These are phyloP conservation scores for Macrotis lagotis DNA, from an alignment of 2,113 vertebrate species.

Conservation along the genomic window DNA sequence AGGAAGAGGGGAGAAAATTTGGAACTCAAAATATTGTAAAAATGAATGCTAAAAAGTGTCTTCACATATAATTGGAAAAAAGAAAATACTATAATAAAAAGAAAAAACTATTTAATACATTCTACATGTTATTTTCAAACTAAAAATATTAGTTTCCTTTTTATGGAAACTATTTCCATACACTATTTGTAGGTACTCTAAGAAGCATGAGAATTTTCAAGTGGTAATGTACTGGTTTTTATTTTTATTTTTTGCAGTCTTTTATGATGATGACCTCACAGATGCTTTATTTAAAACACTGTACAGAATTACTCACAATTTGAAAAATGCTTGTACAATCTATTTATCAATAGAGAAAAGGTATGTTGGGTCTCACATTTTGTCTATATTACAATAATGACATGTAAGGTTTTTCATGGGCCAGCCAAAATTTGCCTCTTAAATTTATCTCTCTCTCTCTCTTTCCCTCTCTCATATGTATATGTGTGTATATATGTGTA, in stretches of 20 bases:
- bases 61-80: too few species aligned
- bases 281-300: constrained; percentile 91
- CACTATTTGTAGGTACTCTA: neutral
- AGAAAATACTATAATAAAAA: neutral
- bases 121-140: neutral
- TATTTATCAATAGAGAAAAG: constrained; percentile 93
- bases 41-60: too few species aligned
- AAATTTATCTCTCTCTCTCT: fast-evolving
- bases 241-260: constrained; percentile 83
- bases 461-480: too few species aligned
- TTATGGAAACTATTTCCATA: fast-evolving
- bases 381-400: fast-evolving
- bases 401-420: fast-evolving
- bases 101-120: neutral
- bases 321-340: constrained; percentile 84
- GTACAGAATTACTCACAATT: constrained; percentile 84
- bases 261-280: constrained; percentile 94
- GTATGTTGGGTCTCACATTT: constrained; percentile 74
- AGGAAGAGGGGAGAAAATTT: too few species aligned
- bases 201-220: neutral
- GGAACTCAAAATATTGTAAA: too few species aligned
- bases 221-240: neutral
- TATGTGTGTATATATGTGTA: neutral
- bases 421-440: neutral
- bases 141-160: neutral